Evolutionary conservation across 1,140 invertebrate species (phyloP).

Genomic region (Fopius arisanus): DNA sequence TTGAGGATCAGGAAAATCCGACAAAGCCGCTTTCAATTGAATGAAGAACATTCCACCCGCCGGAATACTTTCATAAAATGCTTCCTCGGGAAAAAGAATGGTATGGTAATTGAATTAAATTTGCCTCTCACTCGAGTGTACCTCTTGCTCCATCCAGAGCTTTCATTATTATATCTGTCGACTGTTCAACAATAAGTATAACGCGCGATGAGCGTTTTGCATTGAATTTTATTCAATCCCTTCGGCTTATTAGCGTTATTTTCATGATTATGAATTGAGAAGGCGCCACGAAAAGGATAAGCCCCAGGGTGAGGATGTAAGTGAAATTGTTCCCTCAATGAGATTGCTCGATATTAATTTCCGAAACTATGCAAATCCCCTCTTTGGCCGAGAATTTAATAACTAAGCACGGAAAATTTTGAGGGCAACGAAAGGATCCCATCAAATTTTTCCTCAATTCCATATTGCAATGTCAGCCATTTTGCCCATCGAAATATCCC

Average conservation of each 20-base stretch:
- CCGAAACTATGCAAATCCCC: constrained; percentile 15
- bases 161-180: background rate
- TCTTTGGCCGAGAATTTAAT: background rate
- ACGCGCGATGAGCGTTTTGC: background rate
- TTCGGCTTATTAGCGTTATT: background rate
- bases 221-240: background rate
- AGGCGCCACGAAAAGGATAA: background rate
- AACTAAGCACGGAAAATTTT: background rate
- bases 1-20: background rate
- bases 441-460: background rate
- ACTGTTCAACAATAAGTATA: background rate
- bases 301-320: background rate
- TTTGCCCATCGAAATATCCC: no score
- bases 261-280: background rate
- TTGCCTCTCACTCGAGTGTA: background rate
- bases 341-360: constrained; percentile 11
- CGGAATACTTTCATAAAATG: background rate
- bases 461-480: no score
- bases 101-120: background rate
- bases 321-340: constrained; percentile 15
- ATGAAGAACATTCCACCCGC: background rate
- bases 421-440: no score
- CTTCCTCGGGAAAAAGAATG: background rate
- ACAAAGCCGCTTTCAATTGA: background rate
- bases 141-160: background rate